These are phyloP conservation scores for Lordiphosa fenestrarum DNA, from an alignment of 2,888 invertebrate species.

Conservation along the genomic window DNA sequence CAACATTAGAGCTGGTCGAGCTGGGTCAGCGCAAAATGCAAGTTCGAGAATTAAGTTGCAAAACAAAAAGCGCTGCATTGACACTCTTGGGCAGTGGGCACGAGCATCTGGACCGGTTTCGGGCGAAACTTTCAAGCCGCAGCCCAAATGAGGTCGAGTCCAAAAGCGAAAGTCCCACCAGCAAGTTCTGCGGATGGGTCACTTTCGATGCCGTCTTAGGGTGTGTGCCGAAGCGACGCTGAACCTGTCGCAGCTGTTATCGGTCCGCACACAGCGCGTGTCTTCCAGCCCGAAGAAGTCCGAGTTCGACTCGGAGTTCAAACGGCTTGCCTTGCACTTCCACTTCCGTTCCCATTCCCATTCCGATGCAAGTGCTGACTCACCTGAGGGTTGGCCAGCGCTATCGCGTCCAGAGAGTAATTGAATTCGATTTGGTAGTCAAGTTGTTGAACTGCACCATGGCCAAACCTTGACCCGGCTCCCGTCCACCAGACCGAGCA, in stretches of 20 bases:
- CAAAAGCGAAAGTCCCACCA: slow-evolving; percentile 56
- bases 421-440: slow-evolving; percentile 1
- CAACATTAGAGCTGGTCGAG: slow-evolving; percentile 18
- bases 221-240: slow-evolving; percentile 30
- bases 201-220: neutral
- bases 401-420: slow-evolving; percentile 1
- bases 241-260: slow-evolving; percentile 40
- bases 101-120: slow-evolving; percentile 31
- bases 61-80: slow-evolving; percentile 18
- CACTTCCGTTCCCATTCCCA: slow-evolving; percentile 11
- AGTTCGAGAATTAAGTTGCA: neutral
- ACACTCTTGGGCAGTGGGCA: slow-evolving; percentile 5
- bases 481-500: neutral
- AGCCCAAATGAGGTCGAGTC: slow-evolving; percentile 54
- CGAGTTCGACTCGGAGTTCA: slow-evolving; percentile 41
- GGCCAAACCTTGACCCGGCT: slow-evolving; percentile 8
- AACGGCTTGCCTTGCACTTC: slow-evolving; percentile 9
- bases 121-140: slow-evolving; percentile 45
- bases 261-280: slow-evolving; percentile 29
- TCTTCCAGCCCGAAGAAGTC: slow-evolving; percentile 45
- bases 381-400: slow-evolving; percentile 1
- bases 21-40: slow-evolving; percentile 8
- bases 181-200: slow-evolving; percentile 30
- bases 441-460: slow-evolving; percentile 11
- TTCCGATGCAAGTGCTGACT: slow-evolving; percentile 6